Evolutionary conservation across 2,888 invertebrate genomes (phyloP).

Genomic region (Trichogramma evanescens): DNA sequence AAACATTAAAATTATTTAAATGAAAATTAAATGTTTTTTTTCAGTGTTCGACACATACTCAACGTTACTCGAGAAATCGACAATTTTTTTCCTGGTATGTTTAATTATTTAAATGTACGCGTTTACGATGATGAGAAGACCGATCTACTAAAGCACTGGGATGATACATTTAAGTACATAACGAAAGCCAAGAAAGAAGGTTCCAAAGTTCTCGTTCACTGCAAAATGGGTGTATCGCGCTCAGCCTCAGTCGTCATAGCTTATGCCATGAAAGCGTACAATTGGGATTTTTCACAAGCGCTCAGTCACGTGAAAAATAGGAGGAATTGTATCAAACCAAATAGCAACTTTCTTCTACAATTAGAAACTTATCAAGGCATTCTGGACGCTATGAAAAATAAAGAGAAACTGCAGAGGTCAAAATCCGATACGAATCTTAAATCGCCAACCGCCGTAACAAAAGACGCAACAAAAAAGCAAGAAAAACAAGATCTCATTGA

Average conservation of each 20-base stretch:
- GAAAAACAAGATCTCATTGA: constrained; percentile 24
- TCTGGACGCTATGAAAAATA: constrained; percentile 91
- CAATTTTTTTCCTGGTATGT: constrained; percentile 97
- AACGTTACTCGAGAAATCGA: constrained; percentile 98
- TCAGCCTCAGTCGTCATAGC: constrained; percentile 98
- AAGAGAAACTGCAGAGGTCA: constrained; percentile 84
- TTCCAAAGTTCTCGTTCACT: constrained; percentile 93
- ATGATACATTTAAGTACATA: constrained; percentile 95
- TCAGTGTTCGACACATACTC: constrained; percentile 88
- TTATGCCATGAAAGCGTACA: constrained; percentile 96
- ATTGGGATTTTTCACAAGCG: constrained; percentile 86
- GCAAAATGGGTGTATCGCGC: constrained; percentile 98
- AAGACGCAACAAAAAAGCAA: constrained; percentile 29
- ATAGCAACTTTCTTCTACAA: constrained; percentile 88
- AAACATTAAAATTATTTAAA: not conserved
- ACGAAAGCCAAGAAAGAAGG: constrained; percentile 82
- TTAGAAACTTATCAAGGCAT: constrained; percentile 94
- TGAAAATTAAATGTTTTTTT: constrained; percentile 33
- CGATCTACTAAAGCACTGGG: constrained; percentile 94
- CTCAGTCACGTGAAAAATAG: constrained; percentile 83
- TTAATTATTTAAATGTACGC: constrained; percentile 91
- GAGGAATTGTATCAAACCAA: constrained; percentile 91
- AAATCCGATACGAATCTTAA: constrained; percentile 89
- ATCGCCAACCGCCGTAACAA: constrained; percentile 57
- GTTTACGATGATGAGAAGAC: constrained; percentile 97